These are phyloP conservation scores for Podarcis cretensis DNA, from an alignment of 2,113 vertebrate species.

Conservation along the genomic window DNA sequence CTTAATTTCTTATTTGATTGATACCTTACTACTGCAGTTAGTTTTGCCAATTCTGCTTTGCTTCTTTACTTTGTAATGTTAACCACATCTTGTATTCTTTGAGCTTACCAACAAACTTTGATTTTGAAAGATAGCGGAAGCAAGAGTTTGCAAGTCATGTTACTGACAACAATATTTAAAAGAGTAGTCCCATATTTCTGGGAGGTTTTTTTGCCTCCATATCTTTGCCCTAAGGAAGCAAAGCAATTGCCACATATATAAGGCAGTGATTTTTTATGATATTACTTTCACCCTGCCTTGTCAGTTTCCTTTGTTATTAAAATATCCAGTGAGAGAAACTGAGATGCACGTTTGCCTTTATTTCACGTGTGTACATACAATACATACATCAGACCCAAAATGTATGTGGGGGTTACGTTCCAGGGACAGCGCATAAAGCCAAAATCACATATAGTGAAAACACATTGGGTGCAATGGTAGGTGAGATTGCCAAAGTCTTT, in stretches of 20 bases:
- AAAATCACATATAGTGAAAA: too few species aligned
- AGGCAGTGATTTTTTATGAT: too few species aligned
- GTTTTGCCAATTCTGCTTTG: not conserved
- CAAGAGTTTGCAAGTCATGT: not conserved
- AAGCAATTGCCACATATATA: not conserved
- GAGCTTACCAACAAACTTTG: not conserved
- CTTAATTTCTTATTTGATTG: too few species aligned
- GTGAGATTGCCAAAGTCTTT: too few species aligned
- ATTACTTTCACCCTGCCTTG: not conserved
- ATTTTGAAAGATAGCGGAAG: not conserved
- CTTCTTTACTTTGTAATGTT: not conserved
- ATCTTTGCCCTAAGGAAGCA: not conserved
- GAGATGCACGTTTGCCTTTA: too few species aligned
- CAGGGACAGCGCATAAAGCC: too few species aligned
- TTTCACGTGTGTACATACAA: too few species aligned
- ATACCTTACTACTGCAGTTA: too few species aligned
- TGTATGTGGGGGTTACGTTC: too few species aligned
- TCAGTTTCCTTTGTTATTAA: not conserved
- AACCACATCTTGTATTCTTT: not conserved
- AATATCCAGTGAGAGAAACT: not conserved
- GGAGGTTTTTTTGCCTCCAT: not conserved
- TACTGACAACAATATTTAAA: not conserved
- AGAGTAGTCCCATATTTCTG: not conserved
- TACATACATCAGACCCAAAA: too few species aligned
- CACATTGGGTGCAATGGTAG: too few species aligned